Conservation (phyloP, 2,797 vertebrate species). For the Halcyon chelicuti region DNA sequence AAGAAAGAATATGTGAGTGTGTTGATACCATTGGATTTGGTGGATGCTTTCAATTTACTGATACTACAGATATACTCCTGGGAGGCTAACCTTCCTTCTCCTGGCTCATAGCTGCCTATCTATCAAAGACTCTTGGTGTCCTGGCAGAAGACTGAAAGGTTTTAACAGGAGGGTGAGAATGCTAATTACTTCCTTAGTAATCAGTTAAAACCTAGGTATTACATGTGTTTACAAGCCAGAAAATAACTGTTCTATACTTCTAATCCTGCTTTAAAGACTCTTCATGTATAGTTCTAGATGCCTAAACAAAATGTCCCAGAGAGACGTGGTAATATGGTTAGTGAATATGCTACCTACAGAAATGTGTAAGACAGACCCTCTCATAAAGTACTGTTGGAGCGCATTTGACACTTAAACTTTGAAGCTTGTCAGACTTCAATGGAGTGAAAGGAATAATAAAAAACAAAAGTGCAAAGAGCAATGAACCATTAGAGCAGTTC, state of each 20-base stretch:
- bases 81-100: neutral
- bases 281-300: neutral
- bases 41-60: neutral
- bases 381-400: neutral
- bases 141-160: neutral
- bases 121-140: neutral
- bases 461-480: neutral
- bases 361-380: neutral
- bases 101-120: neutral
- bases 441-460: neutral
- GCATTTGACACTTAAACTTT: neutral
- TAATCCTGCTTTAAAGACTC: neutral
- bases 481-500: neutral
- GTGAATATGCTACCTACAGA: neutral
- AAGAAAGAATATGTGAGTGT: neutral
- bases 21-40: neutral
- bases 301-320: neutral
- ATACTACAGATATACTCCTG: neutral
- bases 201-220: neutral
- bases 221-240: neutral
- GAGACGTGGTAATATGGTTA: neutral
- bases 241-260: neutral
- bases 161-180: neutral
- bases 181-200: neutral
- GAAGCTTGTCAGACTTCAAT: neutral